These are phyloP conservation scores for Apistogramma diplotaenia DNA, from an alignment of 2,113 vertebrate species.

Conservation along the genomic window DNA sequence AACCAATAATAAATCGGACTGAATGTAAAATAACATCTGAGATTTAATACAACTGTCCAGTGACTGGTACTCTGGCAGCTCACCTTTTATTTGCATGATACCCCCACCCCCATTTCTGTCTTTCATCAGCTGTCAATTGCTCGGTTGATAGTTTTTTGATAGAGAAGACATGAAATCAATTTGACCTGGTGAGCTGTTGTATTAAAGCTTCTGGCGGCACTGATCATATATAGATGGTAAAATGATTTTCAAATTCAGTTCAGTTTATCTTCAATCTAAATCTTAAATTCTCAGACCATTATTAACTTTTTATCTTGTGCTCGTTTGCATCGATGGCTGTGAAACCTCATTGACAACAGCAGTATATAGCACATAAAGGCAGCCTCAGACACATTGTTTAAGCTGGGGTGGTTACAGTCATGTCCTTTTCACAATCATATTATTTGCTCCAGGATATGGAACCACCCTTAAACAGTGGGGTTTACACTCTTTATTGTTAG, in stretches of 20 bases:
- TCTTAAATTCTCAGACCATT: background rate
- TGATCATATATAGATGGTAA: background rate
- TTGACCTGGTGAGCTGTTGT: background rate
- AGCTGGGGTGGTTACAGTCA: background rate
- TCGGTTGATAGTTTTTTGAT: background rate
- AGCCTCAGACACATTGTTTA: background rate
- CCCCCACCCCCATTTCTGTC: background rate
- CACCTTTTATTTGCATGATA: background rate
- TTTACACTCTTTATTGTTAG: slow-evolving; percentile 25
- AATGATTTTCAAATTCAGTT: background rate
- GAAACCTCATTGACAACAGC: background rate
- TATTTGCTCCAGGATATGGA: slow-evolving; percentile 30
- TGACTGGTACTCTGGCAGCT: background rate
- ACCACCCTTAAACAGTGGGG: slow-evolving; percentile 16
- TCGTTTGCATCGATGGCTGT: background rate
- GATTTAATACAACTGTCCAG: background rate
- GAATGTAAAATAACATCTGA: background rate
- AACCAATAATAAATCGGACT: background rate
- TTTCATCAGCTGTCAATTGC: background rate
- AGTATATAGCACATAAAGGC: background rate
- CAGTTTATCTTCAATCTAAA: background rate
- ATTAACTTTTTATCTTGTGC: background rate
- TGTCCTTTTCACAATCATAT: slow-evolving; percentile 10
- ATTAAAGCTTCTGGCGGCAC: background rate
- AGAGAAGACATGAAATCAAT: background rate